These are phyloP conservation scores for Serilophus lunatus DNA, from an alignment of 2,113 vertebrate genomes.

Conservation along the genomic window DNA sequence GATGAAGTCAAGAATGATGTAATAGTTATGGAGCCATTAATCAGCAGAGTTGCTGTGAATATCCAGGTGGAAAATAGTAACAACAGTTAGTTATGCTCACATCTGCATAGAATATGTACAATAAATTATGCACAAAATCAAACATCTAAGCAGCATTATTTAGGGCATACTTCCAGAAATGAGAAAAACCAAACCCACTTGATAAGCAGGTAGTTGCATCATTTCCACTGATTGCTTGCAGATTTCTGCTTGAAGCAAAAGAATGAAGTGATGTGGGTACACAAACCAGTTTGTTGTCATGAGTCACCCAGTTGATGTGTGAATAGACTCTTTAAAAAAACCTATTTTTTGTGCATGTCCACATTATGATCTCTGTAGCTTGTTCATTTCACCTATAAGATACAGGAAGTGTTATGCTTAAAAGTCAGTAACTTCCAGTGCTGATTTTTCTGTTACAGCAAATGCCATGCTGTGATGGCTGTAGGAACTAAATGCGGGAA, in stretches of 20 bases:
- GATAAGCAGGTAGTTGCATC: constrained; percentile 39
- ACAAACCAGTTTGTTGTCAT: neutral
- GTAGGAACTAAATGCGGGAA: neutral
- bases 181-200: neutral
- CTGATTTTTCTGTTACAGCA: neutral
- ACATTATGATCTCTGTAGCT: neutral
- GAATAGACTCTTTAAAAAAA: neutral
- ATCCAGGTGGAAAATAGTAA: constrained; percentile 49
- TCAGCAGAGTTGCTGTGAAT: neutral
- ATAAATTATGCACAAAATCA: constrained; percentile 18
- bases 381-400: neutral
- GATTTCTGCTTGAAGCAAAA: neutral
- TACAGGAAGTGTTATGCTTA: neutral
- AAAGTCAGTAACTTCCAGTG: neutral
- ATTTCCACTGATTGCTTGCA: constrained; percentile 31
- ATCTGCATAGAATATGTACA: constrained; percentile 2
- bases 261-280: neutral
- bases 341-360: neutral
- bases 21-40: constrained; percentile 16
- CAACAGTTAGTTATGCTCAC: neutral
- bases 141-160: neutral
- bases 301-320: neutral
- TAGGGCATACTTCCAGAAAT: neutral
- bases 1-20: constrained; percentile 32
- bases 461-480: neutral